Conservation (phyloP, 2,113 vertebrate genomes). For the Psilopogon haemacephalus region DNA sequence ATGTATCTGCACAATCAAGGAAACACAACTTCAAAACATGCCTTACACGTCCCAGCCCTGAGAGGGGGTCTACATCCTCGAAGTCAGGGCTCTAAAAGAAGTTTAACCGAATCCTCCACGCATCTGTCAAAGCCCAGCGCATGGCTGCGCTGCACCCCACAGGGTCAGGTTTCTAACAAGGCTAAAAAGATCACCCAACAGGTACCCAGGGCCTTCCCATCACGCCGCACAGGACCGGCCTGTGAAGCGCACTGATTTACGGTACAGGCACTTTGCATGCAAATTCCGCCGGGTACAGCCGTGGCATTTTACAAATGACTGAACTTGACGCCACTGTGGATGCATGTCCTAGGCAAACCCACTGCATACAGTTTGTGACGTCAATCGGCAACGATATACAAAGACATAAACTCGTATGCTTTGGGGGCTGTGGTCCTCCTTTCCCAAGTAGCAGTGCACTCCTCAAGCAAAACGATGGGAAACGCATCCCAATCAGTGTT, state of each 20-base stretch:
- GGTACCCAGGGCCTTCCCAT: neutral
- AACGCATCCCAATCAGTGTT: neutral
- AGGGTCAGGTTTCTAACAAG: neutral
- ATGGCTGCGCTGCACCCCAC: rapidly evolving
- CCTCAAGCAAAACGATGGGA: neutral
- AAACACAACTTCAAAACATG: neutral
- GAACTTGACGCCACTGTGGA: neutral
- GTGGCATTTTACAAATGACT: neutral
- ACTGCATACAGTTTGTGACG: neutral
- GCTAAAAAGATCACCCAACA: neutral
- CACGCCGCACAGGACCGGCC: rapidly evolving
- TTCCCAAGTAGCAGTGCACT: neutral
- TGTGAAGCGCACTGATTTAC: neutral
- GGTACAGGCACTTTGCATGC: neutral
- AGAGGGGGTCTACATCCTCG: rapidly evolving
- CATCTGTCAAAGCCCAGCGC: neutral
- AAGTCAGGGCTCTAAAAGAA: neutral
- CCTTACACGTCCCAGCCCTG: neutral
- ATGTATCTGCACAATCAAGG: neutral
- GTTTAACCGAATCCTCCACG: neutral
- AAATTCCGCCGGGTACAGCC: neutral
- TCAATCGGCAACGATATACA: neutral
- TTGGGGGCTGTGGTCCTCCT: neutral
- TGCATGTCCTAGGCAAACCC: neutral
- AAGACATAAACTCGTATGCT: neutral